Evolutionary conservation across 1,140 invertebrate genomes (phyloP).

Genomic region (Lordiphosa collinella): DNA sequence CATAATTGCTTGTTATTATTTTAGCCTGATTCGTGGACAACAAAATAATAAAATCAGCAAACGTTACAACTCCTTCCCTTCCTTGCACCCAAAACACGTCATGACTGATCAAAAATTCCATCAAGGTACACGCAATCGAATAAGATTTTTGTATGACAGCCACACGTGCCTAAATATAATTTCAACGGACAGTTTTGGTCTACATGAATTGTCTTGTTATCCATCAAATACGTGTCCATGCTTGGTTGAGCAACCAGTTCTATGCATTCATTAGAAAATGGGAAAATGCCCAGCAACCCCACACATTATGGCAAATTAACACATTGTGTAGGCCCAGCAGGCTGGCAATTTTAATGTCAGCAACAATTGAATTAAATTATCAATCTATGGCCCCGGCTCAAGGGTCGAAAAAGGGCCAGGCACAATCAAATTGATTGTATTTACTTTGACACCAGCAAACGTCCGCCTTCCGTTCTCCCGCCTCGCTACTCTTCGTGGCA

Average conservation of each 20-base stretch:
- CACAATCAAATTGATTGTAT: conserved; percentile 75
- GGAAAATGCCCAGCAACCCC: conserved; percentile 20
- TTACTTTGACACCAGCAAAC: conserved; percentile 68
- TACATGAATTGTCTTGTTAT: conserved; percentile 33
- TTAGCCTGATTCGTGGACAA: too few relatives aligned
- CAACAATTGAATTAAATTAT: conserved; percentile 74
- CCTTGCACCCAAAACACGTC: background rate
- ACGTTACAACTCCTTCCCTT: background rate
- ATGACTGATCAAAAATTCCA: conserved; percentile 39
- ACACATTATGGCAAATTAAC: conserved; percentile 54
- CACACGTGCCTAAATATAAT: conserved; percentile 32
- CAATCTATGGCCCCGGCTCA: conserved; percentile 53
- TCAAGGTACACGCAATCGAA: conserved; percentile 25
- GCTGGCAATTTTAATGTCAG: conserved; percentile 66
- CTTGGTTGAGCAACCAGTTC: background rate
- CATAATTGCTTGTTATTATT: too few relatives aligned
- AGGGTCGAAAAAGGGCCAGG: conserved; percentile 34
- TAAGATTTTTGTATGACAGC: conserved; percentile 48
- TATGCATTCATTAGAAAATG: conserved; percentile 12
- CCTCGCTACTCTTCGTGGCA: conserved; percentile 1
- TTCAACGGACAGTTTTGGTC: conserved; percentile 9
- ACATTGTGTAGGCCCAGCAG: conserved; percentile 41
- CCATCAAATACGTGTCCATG: conserved; percentile 42
- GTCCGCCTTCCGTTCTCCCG: conserved; percentile 11
- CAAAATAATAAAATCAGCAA: too few relatives aligned